Conservation (phyloP, 2,797 vertebrate genomes). For the Cryptoprocta ferox region DNA sequence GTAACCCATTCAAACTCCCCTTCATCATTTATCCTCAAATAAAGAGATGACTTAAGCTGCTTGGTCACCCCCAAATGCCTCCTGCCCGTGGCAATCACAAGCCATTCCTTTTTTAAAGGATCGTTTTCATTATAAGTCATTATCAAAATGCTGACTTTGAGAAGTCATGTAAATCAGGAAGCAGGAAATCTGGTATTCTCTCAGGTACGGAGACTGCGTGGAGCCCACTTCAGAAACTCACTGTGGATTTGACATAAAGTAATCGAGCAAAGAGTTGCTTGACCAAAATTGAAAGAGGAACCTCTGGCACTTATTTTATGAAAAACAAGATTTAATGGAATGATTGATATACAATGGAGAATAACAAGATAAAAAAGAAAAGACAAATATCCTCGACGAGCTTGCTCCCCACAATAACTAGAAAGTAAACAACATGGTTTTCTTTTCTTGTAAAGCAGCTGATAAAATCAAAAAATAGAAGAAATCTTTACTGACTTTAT, state of each 20-base stretch:
- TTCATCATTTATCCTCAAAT: slow-evolving; percentile 76
- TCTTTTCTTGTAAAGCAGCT: slow-evolving; percentile 36
- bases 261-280: slow-evolving; percentile 46
- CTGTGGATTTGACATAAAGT: slow-evolving; percentile 12
- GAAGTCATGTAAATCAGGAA: slow-evolving; percentile 59
- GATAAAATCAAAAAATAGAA: slow-evolving; percentile 47
- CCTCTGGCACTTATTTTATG: not conserved
- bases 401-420: not conserved
- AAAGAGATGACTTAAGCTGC: slow-evolving; percentile 64
- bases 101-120: slow-evolving; percentile 50
- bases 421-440: slow-evolving; percentile 29
- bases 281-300: slow-evolving; percentile 27
- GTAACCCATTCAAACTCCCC: slow-evolving; percentile 75
- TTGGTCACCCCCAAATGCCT: slow-evolving; percentile 59
- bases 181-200: slow-evolving; percentile 35
- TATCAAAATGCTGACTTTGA: slow-evolving; percentile 68
- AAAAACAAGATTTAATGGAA: slow-evolving; percentile 18
- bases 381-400: not conserved
- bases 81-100: slow-evolving; percentile 52
- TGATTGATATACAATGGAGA: slow-evolving; percentile 45
- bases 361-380: not conserved
- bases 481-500: not conserved
- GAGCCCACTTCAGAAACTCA: slow-evolving; percentile 9
- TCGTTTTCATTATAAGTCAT: slow-evolving; percentile 55
- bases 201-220: not conserved